Evolutionary conservation across 2,113 vertebrate species (phyloP).

Genomic region (Pelusios castaneus): DNA sequence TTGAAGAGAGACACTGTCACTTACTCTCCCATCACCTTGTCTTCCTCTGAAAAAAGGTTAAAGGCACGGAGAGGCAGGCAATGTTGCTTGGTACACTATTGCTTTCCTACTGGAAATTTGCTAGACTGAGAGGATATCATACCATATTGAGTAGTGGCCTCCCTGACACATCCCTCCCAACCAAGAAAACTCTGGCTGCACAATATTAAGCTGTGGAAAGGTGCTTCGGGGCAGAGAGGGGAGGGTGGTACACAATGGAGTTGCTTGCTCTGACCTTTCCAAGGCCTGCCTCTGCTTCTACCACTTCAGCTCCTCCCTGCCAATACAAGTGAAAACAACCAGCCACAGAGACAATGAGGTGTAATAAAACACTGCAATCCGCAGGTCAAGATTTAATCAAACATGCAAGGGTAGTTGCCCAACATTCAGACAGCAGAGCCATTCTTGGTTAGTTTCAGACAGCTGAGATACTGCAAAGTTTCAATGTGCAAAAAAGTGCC

Average conservation of each 20-base stretch:
- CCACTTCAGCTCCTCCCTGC: neutral
- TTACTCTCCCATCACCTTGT: neutral
- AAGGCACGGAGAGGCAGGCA: neutral
- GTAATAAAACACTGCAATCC: neutral
- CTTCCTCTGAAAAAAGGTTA: neutral
- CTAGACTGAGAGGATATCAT: neutral
- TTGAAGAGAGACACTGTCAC: neutral
- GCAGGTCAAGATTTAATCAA: conserved; percentile 46
- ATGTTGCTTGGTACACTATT: neutral
- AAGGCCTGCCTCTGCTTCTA: accelerated
- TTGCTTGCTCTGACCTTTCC: neutral
- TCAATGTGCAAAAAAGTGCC: neutral
- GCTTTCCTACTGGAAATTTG: neutral
- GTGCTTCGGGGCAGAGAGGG: neutral
- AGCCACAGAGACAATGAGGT: neutral
- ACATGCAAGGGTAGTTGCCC: conserved; percentile 48
- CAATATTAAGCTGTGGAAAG: neutral
- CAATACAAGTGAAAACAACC: neutral
- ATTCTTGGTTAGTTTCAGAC: conserved; percentile 44
- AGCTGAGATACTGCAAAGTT: neutral
- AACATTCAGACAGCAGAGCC: neutral
- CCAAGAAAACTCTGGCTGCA: neutral
- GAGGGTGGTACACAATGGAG: neutral
- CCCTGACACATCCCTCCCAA: neutral
- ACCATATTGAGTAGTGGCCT: neutral